Conservation (phyloP, 2,888 invertebrate species). For the Opisthograptis luteolata region DNA sequence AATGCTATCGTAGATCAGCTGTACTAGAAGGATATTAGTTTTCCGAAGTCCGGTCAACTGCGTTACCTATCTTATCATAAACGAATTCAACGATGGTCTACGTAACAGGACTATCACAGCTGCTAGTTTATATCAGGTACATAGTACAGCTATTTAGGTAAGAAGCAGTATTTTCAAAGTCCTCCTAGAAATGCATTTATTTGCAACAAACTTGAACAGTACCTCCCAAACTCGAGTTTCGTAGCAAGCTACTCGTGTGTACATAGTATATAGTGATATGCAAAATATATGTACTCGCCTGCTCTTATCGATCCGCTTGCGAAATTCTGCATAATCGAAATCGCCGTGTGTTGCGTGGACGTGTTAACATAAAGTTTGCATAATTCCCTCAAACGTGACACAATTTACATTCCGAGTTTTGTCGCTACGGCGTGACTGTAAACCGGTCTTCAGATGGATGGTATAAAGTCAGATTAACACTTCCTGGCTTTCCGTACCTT, state of each 20-base stretch:
- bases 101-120: too few species aligned
- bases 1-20: too few species aligned
- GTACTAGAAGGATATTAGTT: too few species aligned
- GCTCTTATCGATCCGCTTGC: constrained; percentile 41
- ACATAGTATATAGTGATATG: constrained; percentile 36
- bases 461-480: constrained; percentile 5
- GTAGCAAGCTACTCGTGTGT: constrained; percentile 27
- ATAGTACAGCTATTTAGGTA: too few species aligned
- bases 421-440: constrained; percentile 7
- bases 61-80: too few species aligned
- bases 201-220: constrained; percentile 43
- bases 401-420: constrained; percentile 39
- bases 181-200: constrained; percentile 46
- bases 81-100: too few species aligned
- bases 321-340: constrained; percentile 47
- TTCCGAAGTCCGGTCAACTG: too few species aligned
- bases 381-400: constrained; percentile 49
- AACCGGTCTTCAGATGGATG: constrained; percentile 5
- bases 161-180: constrained; percentile 40
- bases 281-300: constrained; percentile 37
- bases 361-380: constrained; percentile 47
- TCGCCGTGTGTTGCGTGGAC: constrained; percentile 39
- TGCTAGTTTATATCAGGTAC: too few species aligned
- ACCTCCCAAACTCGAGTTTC: constrained; percentile 23
- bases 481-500: constrained; percentile 18